Conservation (phyloP, 2,113 vertebrate genomes). For the Macquaria ambigua region DNA sequence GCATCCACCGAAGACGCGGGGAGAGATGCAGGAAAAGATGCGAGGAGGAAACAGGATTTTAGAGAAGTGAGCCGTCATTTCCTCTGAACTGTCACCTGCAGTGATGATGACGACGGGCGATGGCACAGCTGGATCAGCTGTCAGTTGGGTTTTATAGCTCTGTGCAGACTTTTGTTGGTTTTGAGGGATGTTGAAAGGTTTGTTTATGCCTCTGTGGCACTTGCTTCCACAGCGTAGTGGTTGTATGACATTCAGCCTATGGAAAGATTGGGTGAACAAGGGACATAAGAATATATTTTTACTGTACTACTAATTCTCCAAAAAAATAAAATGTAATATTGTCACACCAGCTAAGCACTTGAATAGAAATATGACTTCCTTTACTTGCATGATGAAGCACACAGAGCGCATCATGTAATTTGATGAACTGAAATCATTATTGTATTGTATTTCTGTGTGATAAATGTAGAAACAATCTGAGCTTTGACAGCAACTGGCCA, state of each 20-base stretch:
- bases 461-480: neutral
- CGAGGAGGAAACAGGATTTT: no score
- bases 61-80: no score
- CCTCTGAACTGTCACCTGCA: no score
- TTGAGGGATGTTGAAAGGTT: neutral
- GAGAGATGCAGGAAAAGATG: no score
- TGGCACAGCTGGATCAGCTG: no score
- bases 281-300: neutral
- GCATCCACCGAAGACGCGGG: no score
- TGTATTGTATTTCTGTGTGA: neutral
- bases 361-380: neutral
- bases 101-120: no score
- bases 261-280: neutral
- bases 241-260: neutral
- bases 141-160: no score
- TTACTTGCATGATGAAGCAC: neutral
- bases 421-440: neutral
- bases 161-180: no score
- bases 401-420: no score
- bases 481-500: neutral
- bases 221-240: neutral
- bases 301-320: neutral
- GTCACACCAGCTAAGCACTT: no score
- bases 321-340: neutral
- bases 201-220: neutral